These are phyloP conservation scores for Heliothis peltigera DNA, from an alignment of 2,888 invertebrate genomes.

Conservation along the genomic window DNA sequence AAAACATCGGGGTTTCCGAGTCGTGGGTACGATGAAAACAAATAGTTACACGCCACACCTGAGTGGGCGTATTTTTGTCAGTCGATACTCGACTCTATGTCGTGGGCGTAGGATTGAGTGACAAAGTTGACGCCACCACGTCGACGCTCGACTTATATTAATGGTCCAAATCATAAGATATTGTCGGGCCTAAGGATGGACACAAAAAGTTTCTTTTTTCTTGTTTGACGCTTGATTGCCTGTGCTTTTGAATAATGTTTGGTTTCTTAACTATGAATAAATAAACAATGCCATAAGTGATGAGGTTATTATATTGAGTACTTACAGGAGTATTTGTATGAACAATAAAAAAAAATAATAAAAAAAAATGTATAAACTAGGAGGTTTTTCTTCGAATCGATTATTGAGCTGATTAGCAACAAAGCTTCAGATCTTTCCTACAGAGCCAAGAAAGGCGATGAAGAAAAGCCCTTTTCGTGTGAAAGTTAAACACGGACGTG, in stretches of 20 bases:
- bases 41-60: constrained; percentile 77
- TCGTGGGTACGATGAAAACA: constrained; percentile 77
- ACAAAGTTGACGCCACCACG: constrained; percentile 56
- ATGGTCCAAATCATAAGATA: constrained; percentile 64
- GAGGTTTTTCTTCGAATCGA: constrained; percentile 11
- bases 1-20: constrained; percentile 83
- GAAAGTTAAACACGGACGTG: constrained; percentile 44
- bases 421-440: not conserved
- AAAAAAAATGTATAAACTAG: too few species aligned
- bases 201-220: constrained; percentile 46
- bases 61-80: constrained; percentile 72
- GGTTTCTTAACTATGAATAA: constrained; percentile 15
- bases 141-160: constrained; percentile 67
- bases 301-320: constrained; percentile 48
- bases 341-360: too few species aligned
- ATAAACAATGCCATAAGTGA: constrained; percentile 22
- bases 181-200: constrained; percentile 55
- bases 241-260: constrained; percentile 25
- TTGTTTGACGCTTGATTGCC: constrained; percentile 35
- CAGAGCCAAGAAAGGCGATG: constrained; percentile 15
- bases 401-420: constrained; percentile 16
- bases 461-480: constrained; percentile 37
- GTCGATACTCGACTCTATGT: constrained; percentile 63
- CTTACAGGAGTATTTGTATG: too few species aligned
- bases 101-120: constrained; percentile 60